Evolutionary conservation across 2,113 vertebrate species (phyloP), one percentile per base, ranked within the genome.

Genomic region (Psettodes erumei): DNA sequence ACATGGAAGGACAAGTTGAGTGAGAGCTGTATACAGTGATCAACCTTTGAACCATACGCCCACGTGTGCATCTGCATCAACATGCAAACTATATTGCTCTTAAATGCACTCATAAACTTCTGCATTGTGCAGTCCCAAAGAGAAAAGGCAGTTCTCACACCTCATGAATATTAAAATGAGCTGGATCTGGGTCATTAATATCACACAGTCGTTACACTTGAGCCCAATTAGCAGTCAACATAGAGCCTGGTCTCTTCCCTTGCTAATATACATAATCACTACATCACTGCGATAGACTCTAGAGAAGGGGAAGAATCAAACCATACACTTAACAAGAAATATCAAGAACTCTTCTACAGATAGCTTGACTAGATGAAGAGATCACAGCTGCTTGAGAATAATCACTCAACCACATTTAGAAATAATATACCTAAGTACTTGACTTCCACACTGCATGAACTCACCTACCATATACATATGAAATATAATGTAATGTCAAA

Each of bases 171-270:
- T 90, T 89, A 88, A 83, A 88, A 91, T 88, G 77, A 90, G 84
- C 65, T 71, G 78, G 90, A 94, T 93, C 86, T 92, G 90, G 93
- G 93, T 94, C 93, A 94, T 94, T 93, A 91, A 89, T 90, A 89
- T 94, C 90, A 90, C 89, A 93, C 85, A 88, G 81, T 79, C 47
- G 75, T 89, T 90, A 89, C 87, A 91, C 90, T 77, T 86, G 91
- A 92, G 88, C 78, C 90, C 90, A 91, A 94, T 94, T 93, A 94
- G 90, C 86, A 92, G 81, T 89, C 88, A 85, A 90, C 88, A 91
- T 71, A 87, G 82, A 86, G 85, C 75, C 75, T 48, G 67, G 71
- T 83, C 87, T 77, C 70, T 82, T 89, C 89, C 82, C 73, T 37
- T 74, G 85, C 82, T 86, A 79, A 82, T 72, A 82, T 84, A 89